Percentiles rank a stretch among this genome's conserved stretches.
Evolutionary conservation across 2,888 invertebrate genomes (phyloP).

Genomic region (Eumacrocentrus americanus): DNA sequence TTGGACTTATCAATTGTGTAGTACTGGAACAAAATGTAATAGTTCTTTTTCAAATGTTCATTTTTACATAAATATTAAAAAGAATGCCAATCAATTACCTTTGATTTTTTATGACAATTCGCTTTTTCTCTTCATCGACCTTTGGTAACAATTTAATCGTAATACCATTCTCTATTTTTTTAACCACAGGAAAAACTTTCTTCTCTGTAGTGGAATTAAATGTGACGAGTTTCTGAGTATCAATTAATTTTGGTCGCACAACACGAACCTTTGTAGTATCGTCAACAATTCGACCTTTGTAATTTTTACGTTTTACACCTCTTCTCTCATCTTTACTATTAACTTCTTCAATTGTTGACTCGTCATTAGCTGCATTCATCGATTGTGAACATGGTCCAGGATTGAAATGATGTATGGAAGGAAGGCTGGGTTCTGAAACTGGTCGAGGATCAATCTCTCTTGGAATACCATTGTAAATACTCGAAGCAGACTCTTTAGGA

Average conservation of each 20-base stretch:
- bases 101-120: slow-evolving; percentile 50
- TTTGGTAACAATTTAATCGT: slow-evolving; percentile 47
- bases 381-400: slow-evolving; percentile 2
- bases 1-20: slow-evolving; percentile 45
- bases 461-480: slow-evolving; percentile 47
- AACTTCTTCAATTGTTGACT: slow-evolving; percentile 12
- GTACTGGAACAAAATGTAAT: slow-evolving; percentile 40
- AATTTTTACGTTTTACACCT: slow-evolving; percentile 47
- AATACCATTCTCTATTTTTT: slow-evolving; percentile 48
- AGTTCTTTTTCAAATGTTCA: slow-evolving; percentile 5
- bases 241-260: slow-evolving; percentile 47
- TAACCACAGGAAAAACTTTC: slow-evolving; percentile 44
- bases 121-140: slow-evolving; percentile 42
- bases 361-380: background rate
- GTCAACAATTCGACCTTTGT: slow-evolving; percentile 46
- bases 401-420: slow-evolving; percentile 32
- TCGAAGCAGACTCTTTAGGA: slow-evolving; percentile 45
- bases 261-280: slow-evolving; percentile 39
- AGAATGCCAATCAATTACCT: slow-evolving; percentile 39
- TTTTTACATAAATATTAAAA: slow-evolving; percentile 9
- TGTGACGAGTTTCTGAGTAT: slow-evolving; percentile 43
- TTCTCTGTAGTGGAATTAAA: slow-evolving; percentile 31
- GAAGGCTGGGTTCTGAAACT: slow-evolving; percentile 43
- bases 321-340: background rate
- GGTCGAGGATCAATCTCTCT: slow-evolving; percentile 44